A percentile compares a stretch with the other conserved stretches of the same genome.
phyloP scores from a whole-genome alignment of 1,140 invertebrate genomes.

The Copidosoma floridanum region DNA sequence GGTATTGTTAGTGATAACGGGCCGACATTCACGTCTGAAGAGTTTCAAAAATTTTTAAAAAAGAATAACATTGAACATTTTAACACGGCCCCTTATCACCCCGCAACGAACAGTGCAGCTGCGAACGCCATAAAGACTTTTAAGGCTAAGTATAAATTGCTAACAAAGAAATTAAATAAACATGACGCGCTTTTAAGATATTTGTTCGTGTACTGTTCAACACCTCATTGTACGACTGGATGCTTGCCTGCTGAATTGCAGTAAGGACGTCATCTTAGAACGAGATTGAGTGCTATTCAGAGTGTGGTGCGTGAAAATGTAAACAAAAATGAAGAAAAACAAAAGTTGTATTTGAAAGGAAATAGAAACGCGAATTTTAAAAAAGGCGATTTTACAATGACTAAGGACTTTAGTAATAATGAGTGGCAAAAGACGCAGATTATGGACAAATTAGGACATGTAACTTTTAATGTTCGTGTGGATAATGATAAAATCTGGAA shows the following conservation, averaged over 20 bases:
- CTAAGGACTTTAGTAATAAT: no score
- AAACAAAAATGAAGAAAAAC: background rate
- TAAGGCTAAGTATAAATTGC: constrained; percentile 37
- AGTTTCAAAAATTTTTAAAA: background rate
- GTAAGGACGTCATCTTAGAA: background rate
- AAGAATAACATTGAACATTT: background rate
- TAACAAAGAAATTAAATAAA: constrained; percentile 30
- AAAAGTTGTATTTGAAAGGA: background rate
- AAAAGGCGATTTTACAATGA: background rate
- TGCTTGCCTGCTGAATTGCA: background rate
- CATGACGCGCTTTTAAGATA: background rate
- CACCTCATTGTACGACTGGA: no score
- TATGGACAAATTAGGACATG: no score
- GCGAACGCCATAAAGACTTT: background rate
- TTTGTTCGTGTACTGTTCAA: background rate
- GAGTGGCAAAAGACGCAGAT: no score
- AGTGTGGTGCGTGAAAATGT: background rate
- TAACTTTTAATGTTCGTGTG: no score
- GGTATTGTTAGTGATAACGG: background rate
- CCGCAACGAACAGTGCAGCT: no score
- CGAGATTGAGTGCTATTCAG: background rate
- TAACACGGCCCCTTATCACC: background rate
- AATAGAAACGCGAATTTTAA: background rate
- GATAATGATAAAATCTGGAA: no score
- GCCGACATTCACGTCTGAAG: background rate